These are phyloP conservation scores for Malurus leucopterus DNA, from an alignment of 2,797 vertebrate genomes.

Conservation along the genomic window DNA sequence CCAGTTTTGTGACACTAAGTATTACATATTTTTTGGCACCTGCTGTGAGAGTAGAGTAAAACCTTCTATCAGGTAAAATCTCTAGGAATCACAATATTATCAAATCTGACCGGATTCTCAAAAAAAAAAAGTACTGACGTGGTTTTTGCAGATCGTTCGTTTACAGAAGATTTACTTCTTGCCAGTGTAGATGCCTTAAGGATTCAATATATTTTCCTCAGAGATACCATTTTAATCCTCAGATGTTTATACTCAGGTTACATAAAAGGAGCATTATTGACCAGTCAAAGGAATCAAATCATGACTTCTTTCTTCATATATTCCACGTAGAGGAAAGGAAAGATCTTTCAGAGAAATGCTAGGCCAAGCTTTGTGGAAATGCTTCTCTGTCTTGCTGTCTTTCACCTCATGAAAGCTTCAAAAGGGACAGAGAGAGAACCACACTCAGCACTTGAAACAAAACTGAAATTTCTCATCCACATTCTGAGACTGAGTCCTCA, in stretches of 20 bases:
- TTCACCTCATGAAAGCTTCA: background rate
- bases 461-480: background rate
- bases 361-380: background rate
- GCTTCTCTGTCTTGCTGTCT: background rate
- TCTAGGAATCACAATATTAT: background rate
- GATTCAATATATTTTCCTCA: background rate
- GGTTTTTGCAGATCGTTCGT: background rate
- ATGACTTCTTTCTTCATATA: background rate
- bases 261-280: background rate
- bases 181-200: background rate
- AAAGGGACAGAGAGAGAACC: background rate
- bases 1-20: background rate
- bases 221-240: background rate
- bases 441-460: background rate
- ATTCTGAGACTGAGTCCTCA: background rate
- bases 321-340: background rate
- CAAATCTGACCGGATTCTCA: background rate
- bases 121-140: background rate
- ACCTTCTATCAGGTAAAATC: background rate
- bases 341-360: background rate
- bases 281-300: background rate
- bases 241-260: background rate
- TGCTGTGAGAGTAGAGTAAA: background rate
- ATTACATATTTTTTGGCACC: background rate
- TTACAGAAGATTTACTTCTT: background rate